These are phyloP conservation scores for Neofelis nebulosa DNA, from an alignment of 2,113 vertebrate genomes.

Conservation along the genomic window DNA sequence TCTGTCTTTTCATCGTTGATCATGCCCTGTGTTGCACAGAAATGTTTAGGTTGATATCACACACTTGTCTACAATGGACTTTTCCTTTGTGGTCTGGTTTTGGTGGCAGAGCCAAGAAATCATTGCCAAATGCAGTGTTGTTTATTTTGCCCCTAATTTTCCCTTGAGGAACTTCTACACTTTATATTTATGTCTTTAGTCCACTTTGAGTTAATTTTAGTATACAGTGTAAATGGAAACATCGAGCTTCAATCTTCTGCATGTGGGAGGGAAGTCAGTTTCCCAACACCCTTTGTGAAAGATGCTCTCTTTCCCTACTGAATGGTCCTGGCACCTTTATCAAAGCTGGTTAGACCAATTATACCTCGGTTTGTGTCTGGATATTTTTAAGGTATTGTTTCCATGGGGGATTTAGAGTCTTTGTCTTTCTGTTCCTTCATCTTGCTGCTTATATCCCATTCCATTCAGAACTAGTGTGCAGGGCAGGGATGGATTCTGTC, in stretches of 20 bases:
- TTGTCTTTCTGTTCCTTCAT: background rate
- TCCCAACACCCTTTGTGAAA: background rate
- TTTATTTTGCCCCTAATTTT: background rate
- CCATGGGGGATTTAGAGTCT: background rate
- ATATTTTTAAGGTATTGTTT: background rate
- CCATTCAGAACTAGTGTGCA: background rate
- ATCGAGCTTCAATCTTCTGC: background rate
- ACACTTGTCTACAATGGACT: no score
- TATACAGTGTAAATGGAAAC: background rate
- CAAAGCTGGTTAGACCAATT: background rate
- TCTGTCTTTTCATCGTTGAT: background rate
- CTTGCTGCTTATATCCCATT: accelerated
- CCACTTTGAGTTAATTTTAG: background rate
- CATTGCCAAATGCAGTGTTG: background rate
- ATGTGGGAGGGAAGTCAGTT: background rate
- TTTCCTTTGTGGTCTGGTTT: no score
- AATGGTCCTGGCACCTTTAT: background rate
- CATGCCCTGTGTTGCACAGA: no score
- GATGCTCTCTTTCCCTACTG: background rate
- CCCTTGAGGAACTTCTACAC: background rate
- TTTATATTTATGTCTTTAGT: background rate
- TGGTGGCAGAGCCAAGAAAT: no score
- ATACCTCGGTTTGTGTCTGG: background rate
- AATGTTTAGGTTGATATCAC: no score
- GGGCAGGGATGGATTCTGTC: background rate